Conservation (phyloP, 2,888 invertebrate genomes). For the Carterocephalus palaemon region DNA sequence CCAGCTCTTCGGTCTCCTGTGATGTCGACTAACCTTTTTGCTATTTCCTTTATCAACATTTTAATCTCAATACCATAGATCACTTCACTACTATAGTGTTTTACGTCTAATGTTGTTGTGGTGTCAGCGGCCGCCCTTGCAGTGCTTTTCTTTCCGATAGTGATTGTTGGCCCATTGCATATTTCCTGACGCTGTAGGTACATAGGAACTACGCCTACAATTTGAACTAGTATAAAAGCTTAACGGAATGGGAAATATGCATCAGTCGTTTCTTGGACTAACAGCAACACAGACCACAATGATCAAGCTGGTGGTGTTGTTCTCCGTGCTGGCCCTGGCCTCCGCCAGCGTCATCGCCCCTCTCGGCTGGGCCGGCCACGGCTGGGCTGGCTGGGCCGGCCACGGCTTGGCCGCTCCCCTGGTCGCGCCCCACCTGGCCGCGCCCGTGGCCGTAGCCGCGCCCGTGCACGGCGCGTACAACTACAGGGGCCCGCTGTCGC, state of each 20-base stretch:
- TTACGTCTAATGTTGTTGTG: slow-evolving; percentile 21
- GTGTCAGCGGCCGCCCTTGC: slow-evolving; percentile 33
- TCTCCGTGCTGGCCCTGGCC: slow-evolving; percentile 78
- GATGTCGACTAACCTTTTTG: too few relatives aligned
- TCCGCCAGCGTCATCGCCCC: slow-evolving; percentile 59
- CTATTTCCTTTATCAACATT: too few relatives aligned
- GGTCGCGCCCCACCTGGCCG: slow-evolving; percentile 43
- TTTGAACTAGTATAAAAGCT: slow-evolving; percentile 63
- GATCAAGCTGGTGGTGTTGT: slow-evolving; percentile 81
- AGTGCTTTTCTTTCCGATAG: slow-evolving; percentile 35
- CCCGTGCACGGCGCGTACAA: slow-evolving; percentile 56
- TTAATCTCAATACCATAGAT: too few relatives aligned
- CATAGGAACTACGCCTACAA: slow-evolving; percentile 64
- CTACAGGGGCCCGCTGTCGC: slow-evolving; percentile 68
- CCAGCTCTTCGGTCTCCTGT: too few relatives aligned
- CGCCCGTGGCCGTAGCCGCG: slow-evolving; percentile 44
- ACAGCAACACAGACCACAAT: slow-evolving; percentile 76
- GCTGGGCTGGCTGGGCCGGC: slow-evolving; percentile 28
- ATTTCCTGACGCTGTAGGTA: slow-evolving; percentile 36
- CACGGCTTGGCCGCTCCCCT: slow-evolving; percentile 37
- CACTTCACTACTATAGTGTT: too few relatives aligned
- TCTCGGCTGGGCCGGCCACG: slow-evolving; percentile 29
- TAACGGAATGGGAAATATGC: slow-evolving; percentile 43
- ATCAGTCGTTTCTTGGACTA: slow-evolving; percentile 60
- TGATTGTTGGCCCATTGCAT: slow-evolving; percentile 33